Base-by-base conservation (phyloP, 1,140 invertebrate species). In the Drosophila kanapiae region DNA sequence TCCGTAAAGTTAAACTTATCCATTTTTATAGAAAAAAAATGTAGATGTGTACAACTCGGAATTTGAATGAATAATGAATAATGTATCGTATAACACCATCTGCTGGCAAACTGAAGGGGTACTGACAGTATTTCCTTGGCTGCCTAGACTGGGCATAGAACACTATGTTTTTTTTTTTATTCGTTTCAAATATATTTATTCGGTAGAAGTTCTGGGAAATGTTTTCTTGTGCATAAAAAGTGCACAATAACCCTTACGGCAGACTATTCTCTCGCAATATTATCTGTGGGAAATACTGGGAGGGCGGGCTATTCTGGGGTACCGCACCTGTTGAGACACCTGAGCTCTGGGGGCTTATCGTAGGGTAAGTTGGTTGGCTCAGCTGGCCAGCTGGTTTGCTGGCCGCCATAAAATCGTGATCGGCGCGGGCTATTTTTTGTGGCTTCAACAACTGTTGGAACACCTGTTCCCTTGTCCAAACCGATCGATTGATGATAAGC, bases 401-500 rank as follows among this genome's bases (percentile, higher is more conserved):
- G 18, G 18, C 35, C 8, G 53, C 13, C 13, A 56, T 56, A 56
- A 56, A 56, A 56, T 38, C 53, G 53, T 35, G 53, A 56, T 56
- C 53, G 53, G 5, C 6, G 18, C 33, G 13, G 35, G 13, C 33
- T 37, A 54, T 54, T 54, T 53, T 54, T 16, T 37, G 33, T 3
- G 16, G 6, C 51, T 53, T 11, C n/a, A n/a, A 23, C 23, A 23
- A 23, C 23, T 23, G 23, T 23, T 54, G 27, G 53, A 40, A 56
- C 53, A 56, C 53, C 53, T 56, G 53, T 56, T 56, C 18, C 3
- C 53, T 38, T 54, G 51, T 54, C 29, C 49, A 11, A 13, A 6
- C 31, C 33, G 51, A 54, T 53, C 33, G 51, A 37, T 56, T 27
- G 53, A 56, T 27, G 53, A 56, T 56, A 56, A 56, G 53, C 53